A percentile compares a stretch with the other conserved stretches of the same genome.
phyloP scores from a whole-genome alignment of 1,140 invertebrate genomes.

The Mamestra configurata region DNA sequence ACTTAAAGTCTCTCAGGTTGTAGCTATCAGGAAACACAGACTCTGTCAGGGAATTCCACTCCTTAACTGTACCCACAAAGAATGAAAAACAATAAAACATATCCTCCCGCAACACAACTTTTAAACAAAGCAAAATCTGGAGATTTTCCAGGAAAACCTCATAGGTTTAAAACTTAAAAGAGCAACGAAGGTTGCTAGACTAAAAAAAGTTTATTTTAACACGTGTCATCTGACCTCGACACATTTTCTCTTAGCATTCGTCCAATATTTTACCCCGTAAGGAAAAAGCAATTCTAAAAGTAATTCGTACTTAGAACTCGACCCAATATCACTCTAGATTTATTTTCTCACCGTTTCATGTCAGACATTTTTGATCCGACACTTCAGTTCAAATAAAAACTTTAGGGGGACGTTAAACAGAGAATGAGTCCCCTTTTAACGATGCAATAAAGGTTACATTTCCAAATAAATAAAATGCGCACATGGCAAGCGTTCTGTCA shows the following conservation, averaged over 20 bases:
- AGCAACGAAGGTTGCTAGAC: too few species aligned
- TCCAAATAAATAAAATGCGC: conserved; percentile 2
- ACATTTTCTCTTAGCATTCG: not conserved
- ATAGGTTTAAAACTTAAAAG: not conserved
- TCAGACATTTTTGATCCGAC: conserved; percentile 17
- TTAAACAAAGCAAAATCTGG: not conserved
- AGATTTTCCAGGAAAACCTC: conserved; percentile 1
- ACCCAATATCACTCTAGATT: conserved; percentile 8
- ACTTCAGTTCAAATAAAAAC: conserved; percentile 18
- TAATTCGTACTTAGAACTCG: not conserved
- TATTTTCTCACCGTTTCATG: not conserved
- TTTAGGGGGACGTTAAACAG: conserved; percentile 8
- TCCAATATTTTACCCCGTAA: not conserved
- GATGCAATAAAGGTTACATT: conserved; percentile 28
- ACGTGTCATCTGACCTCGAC: not conserved
- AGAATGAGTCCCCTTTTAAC: conserved; percentile 6
- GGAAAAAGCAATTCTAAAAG: not conserved
- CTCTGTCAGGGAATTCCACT: too few species aligned
- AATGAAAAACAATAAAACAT: not conserved
- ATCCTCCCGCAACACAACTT: not conserved
- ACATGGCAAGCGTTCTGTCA: not conserved
- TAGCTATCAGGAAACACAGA: too few species aligned
- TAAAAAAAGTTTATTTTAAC: not conserved
- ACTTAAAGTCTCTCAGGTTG: too few species aligned
- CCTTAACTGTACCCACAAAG: not conserved